These are phyloP conservation scores for Procambarus virginalis DNA, from an alignment of 1,140 invertebrate genomes.

Conservation along the genomic window DNA sequence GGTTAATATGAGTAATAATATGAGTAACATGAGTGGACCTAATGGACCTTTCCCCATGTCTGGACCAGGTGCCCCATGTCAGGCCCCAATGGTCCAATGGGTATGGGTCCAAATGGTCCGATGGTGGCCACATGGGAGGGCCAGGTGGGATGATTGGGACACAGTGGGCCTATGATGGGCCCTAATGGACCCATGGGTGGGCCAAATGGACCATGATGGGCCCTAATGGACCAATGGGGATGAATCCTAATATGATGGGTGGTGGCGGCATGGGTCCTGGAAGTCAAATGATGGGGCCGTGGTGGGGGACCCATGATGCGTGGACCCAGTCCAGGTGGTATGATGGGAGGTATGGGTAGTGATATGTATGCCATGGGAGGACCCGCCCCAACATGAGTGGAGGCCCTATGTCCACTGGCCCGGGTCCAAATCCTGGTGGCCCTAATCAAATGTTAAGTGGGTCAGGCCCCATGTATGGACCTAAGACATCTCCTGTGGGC, in stretches of 20 bases:
- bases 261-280: constrained; percentile 69
- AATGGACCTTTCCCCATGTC: constrained; percentile 71
- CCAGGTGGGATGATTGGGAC: constrained; percentile 70
- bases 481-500: constrained; percentile 72
- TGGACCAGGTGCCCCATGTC: constrained; percentile 69
- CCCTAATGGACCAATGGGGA: constrained; percentile 73
- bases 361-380: constrained; percentile 71
- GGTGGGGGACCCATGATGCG: constrained; percentile 71
- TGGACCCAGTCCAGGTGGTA: constrained; percentile 70
- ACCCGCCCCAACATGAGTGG: constrained; percentile 71
- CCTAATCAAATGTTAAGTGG: constrained; percentile 73
- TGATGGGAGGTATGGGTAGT: constrained; percentile 73
- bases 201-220: constrained; percentile 73
- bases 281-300: constrained; percentile 72
- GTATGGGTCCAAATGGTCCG: constrained; percentile 67
- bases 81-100: constrained; percentile 70
- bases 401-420: constrained; percentile 69
- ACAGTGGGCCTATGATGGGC: constrained; percentile 71
- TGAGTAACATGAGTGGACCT: constrained; percentile 71
- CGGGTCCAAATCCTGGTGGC: constrained; percentile 69
- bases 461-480: constrained; percentile 71
- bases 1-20: constrained; percentile 69
- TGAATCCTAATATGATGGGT: constrained; percentile 70
- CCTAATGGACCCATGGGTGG: constrained; percentile 72
- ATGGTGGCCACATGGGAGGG: constrained; percentile 71